These are phyloP conservation scores for Parnassius apollo DNA, from an alignment of 2,888 invertebrate genomes.

Conservation along the genomic window DNA sequence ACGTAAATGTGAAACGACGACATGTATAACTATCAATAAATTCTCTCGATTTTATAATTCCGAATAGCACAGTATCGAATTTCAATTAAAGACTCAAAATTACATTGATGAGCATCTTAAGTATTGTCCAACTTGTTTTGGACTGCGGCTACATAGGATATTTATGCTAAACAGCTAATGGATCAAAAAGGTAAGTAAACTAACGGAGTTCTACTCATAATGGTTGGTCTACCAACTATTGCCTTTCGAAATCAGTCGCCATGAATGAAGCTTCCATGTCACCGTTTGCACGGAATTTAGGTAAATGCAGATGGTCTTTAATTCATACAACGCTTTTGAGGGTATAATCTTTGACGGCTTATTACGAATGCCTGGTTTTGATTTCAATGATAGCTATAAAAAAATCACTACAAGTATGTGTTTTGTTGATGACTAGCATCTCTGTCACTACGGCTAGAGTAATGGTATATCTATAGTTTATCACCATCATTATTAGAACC, in stretches of 20 bases:
- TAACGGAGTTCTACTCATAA: conserved; percentile 36
- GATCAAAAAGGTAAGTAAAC: conserved; percentile 37
- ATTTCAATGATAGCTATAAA: not conserved
- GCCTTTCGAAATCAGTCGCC: conserved; percentile 46
- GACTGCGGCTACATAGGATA: conserved; percentile 5
- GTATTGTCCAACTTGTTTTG: conserved; percentile 3
- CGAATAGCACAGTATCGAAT: conserved; percentile 33
- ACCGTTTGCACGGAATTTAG: conserved; percentile 41
- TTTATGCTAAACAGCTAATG: conserved; percentile 2
- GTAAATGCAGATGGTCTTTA: conserved; percentile 26
- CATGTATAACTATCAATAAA: conserved; percentile 29
- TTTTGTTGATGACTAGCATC: too few species aligned
- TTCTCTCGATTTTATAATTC: conserved; percentile 32
- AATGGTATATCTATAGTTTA: too few species aligned
- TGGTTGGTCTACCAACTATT: conserved; percentile 42
- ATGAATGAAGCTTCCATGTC: conserved; percentile 41
- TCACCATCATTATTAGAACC: too few species aligned
- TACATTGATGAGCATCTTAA: conserved; percentile 32
- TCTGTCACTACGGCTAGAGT: too few species aligned
- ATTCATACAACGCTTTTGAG: conserved; percentile 6
- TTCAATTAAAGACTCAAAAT: conserved; percentile 36
- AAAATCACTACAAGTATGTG: too few species aligned
- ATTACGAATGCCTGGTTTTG: not conserved
- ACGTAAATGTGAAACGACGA: conserved; percentile 23
- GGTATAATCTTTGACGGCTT: not conserved